phyloP scores from a whole-genome alignment of 2,113 vertebrate species.

The Pseudorasbora parva region DNA sequence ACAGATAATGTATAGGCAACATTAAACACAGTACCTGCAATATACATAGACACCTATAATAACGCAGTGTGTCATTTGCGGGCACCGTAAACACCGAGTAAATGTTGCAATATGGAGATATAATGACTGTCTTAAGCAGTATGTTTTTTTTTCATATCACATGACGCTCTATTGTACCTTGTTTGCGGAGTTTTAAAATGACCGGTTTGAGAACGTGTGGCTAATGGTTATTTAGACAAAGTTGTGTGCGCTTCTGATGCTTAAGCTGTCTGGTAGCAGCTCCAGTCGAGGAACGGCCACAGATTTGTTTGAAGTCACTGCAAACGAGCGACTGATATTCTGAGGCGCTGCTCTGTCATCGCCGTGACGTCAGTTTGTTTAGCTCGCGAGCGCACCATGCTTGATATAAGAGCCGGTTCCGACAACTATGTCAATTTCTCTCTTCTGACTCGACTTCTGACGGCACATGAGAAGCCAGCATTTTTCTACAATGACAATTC shows the following conservation, averaged over 20 bases:
- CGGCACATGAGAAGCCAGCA: neutral
- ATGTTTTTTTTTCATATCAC: slow-evolving; percentile 3
- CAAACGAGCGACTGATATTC: neutral
- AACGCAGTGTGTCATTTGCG: slow-evolving; percentile 17
- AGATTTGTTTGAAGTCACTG: slow-evolving; percentile 32
- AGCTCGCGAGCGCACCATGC: slow-evolving; percentile 60
- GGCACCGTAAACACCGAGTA: slow-evolving; percentile 7
- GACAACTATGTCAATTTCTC: slow-evolving; percentile 45
- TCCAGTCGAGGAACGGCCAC: slow-evolving; percentile 5
- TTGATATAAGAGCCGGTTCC: slow-evolving; percentile 71
- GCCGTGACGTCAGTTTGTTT: slow-evolving; percentile 71
- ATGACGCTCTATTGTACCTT: neutral
- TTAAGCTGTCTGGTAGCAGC: neutral
- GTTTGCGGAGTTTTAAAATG: slow-evolving; percentile 11
- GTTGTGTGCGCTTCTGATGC: neutral
- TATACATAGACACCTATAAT: slow-evolving; percentile 19
- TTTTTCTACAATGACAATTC: slow-evolving; percentile 5
- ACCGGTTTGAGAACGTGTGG: slow-evolving; percentile 9
- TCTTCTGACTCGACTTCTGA: slow-evolving; percentile 5
- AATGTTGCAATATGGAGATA: slow-evolving; percentile 13
- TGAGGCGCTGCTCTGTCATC: slow-evolving; percentile 63
- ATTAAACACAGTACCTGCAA: slow-evolving; percentile 1
- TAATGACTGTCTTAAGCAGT: slow-evolving; percentile 1
- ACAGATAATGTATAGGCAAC: neutral
- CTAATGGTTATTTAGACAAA: slow-evolving; percentile 25